A percentile compares a stretch with the other conserved stretches of the same genome.
These are phyloP conservation scores for Peromyscus nudipes DNA, from an alignment of 2,797 vertebrate species.

Conservation along the genomic window DNA sequence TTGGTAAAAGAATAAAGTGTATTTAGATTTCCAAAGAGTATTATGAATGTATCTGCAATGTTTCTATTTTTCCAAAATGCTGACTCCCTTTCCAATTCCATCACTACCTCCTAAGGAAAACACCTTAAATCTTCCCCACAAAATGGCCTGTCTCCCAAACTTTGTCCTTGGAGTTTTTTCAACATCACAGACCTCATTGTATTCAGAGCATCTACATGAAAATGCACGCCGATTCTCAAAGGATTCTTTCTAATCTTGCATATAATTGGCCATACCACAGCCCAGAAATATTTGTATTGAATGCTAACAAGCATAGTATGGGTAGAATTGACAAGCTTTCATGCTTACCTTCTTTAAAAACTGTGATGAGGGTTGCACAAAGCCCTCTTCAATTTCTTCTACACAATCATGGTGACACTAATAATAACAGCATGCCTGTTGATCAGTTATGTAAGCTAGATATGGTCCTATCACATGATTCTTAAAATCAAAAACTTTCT, in stretches of 20 bases:
- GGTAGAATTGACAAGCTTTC: neutral
- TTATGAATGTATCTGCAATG: neutral
- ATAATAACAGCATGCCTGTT: neutral
- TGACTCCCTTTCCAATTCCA: neutral
- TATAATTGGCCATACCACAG: neutral
- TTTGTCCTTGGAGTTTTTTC: conserved; percentile 15
- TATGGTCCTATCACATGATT: neutral
- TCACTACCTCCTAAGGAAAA: neutral
- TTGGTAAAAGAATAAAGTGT: neutral
- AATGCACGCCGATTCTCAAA: neutral
- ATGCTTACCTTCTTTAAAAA: neutral
- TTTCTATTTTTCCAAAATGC: neutral
- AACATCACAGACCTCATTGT: neutral
- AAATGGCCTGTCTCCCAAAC: neutral
- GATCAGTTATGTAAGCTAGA: neutral
- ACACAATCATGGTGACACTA: neutral
- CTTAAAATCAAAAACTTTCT: neutral
- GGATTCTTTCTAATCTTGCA: conserved; percentile 6
- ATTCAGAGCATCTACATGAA: neutral
- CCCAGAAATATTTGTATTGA: neutral
- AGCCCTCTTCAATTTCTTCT: neutral
- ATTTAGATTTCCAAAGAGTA: neutral
- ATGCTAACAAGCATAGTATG: neutral
- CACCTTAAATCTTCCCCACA: neutral
- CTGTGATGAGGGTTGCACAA: neutral